Conservation (phyloP, 2,888 invertebrate genomes). For the Drosophila anceps region DNA sequence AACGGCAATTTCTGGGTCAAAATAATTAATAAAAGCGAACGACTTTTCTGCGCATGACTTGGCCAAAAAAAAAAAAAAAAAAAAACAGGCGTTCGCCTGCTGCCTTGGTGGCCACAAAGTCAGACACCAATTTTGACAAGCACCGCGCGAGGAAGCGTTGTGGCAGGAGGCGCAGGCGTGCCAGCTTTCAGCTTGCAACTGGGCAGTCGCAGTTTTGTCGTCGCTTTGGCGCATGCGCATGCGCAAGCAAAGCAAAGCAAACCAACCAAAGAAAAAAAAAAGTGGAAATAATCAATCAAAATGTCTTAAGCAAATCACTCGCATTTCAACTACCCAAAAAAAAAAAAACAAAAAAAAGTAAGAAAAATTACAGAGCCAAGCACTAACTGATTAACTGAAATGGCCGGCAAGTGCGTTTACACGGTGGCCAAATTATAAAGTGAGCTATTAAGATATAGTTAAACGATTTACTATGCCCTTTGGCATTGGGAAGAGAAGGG, state of each 20-base stretch:
- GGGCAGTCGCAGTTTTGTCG: constrained; percentile 57
- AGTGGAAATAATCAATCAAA: constrained; percentile 78
- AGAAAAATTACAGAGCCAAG: constrained; percentile 51
- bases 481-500: no score
- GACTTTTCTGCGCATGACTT: constrained; percentile 71
- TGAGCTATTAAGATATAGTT: not conserved
- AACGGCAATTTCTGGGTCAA: constrained; percentile 73
- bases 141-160: constrained; percentile 48
- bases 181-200: not conserved
- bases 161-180: constrained; percentile 1
- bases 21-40: constrained; percentile 76
- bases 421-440: constrained; percentile 4
- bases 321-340: constrained; percentile 71
- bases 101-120: constrained; percentile 41
- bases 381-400: constrained; percentile 45
- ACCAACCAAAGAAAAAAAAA: constrained; percentile 11
- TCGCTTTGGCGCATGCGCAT: constrained; percentile 70
- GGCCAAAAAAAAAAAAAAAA: no score
- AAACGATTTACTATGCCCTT: not conserved
- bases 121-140: constrained; percentile 36
- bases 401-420: constrained; percentile 26
- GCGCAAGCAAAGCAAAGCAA: constrained; percentile 25
- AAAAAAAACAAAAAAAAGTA: constrained; percentile 28
- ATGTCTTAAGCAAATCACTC: constrained; percentile 81
- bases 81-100: constrained; percentile 21